Base-by-base conservation (phyloP, 2,113 vertebrate genomes). In the Urocolius indicus region DNA sequence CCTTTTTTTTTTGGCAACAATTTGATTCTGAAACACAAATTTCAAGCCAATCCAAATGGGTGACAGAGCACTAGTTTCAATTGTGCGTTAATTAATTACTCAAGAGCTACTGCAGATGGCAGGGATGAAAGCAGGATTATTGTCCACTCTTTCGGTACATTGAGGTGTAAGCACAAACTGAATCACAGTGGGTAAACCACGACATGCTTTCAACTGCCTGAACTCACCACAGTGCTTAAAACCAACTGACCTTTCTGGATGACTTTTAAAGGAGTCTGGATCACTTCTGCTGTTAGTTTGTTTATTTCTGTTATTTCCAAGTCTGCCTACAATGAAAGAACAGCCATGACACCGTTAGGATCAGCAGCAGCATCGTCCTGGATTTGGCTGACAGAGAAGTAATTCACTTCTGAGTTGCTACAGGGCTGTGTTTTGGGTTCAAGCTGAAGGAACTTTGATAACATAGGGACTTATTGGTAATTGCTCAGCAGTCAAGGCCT, bases 241-340 rank as follows among this genome's bases (percentile, higher is more conserved):
- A 77, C 75, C 93, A 72, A 97, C 98, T 96, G 61, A 98, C 98
- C 95, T 96, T 93, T 95, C 48, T 34, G 96, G 59, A 93, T 5
- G 20, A 94, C 41, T 82, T 97, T 98, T 61, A 98, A 91, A 6
- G 97, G 98, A 41, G 95, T 96, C 80, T 95, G 95, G 72, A 97
- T 96, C 89, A 97, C 97, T 96, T 97, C 95, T 88, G 97, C 96
- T 92, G 97, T 96, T 66, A 97, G 32, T 34, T 97, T 98, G 79
- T 97, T 95, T 93, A 98, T 98, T 96, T 98, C 97, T 86, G 88
- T 94, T 90, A 98, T 97, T 87, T 98, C 98, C 80, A 94, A 78
- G 52, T 97, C 97, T 34, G 90, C 97, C 98, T 98, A 74, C 86
- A 90, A 93, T 80, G 49, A 32, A 80, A 74, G 86, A 68, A 46